These are phyloP conservation scores for Siniperca undulata DNA, from an alignment of 2,797 vertebrate genomes.

Conservation along the genomic window DNA sequence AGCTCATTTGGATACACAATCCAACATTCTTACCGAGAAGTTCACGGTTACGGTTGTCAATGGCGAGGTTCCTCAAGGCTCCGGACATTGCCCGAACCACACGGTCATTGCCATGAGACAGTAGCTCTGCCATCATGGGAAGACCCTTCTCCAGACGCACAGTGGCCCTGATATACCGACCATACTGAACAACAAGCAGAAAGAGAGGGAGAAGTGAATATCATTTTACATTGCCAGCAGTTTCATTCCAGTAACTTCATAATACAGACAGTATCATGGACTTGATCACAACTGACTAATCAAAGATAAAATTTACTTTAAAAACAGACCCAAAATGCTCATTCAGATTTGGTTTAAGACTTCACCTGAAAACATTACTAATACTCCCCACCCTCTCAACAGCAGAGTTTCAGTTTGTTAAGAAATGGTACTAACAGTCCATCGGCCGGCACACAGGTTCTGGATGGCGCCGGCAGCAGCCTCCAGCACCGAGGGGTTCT, in stretches of 20 bases:
- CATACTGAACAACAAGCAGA: slow-evolving; percentile 85
- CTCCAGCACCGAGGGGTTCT: slow-evolving; percentile 94
- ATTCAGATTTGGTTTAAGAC: background rate
- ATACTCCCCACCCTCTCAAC: background rate
- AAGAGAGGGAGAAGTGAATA: background rate
- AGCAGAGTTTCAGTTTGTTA: background rate
- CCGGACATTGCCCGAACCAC: slow-evolving; percentile 96
- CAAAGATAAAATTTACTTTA: too few relatives aligned
- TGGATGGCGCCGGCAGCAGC: slow-evolving; percentile 96
- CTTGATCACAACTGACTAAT: background rate
- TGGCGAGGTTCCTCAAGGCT: slow-evolving; percentile 94
- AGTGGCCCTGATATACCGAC: slow-evolving; percentile 92
- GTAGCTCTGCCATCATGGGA: slow-evolving; percentile 94
- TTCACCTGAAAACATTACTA: background rate
- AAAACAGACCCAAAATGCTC: background rate
- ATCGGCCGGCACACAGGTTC: slow-evolving; percentile 96
- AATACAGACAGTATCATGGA: background rate
- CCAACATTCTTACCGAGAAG: slow-evolving; percentile 89
- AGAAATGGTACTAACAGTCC: slow-evolving; percentile 88
- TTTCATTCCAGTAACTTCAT: background rate
- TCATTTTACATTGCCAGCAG: background rate
- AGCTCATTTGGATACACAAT: background rate
- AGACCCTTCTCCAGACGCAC: slow-evolving; percentile 96
- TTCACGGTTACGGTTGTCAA: slow-evolving; percentile 94
- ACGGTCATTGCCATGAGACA: slow-evolving; percentile 91